phyloP scores from a whole-genome alignment of 2,888 invertebrate species.

The Tetramorium bicarinatum region DNA sequence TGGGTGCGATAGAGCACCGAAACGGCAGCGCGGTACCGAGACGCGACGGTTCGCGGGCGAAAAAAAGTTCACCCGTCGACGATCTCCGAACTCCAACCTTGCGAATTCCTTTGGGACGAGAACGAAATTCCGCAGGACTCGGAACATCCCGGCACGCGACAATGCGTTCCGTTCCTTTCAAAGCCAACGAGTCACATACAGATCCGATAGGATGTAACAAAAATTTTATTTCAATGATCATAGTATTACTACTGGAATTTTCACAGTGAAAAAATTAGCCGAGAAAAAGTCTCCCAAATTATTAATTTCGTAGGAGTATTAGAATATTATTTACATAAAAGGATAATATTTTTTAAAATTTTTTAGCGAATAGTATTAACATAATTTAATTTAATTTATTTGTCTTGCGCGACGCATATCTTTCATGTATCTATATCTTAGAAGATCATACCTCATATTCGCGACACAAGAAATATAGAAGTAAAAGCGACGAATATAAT shows the following conservation, averaged over 20 bases:
- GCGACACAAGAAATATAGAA: not conserved
- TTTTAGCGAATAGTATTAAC: not conserved
- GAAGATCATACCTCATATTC: not conserved
- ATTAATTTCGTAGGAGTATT: not conserved
- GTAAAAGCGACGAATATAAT: not conserved
- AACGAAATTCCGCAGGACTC: slow-evolving; percentile 70
- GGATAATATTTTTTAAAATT: not conserved
- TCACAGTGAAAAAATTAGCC: not conserved
- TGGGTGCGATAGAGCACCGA: slow-evolving; percentile 70
- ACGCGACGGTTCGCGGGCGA: slow-evolving; percentile 43
- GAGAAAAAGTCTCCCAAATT: not conserved
- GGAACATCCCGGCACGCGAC: slow-evolving; percentile 49
- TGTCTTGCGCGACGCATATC: not conserved
- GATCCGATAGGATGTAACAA: slow-evolving; percentile 6
- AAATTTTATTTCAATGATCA: slow-evolving; percentile 21
- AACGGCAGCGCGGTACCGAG: slow-evolving; percentile 55
- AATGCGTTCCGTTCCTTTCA: slow-evolving; percentile 30
- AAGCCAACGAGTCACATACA: not conserved
- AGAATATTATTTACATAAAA: not conserved
- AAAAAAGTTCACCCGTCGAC: slow-evolving; percentile 64
- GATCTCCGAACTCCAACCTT: slow-evolving; percentile 67
- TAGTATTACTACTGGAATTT: not conserved
- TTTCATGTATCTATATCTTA: not conserved
- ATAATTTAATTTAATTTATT: not conserved
- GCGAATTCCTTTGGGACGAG: slow-evolving; percentile 69